Base-by-base conservation (phyloP, 1,140 invertebrate genomes). In the Bombus waltoni region DNA sequence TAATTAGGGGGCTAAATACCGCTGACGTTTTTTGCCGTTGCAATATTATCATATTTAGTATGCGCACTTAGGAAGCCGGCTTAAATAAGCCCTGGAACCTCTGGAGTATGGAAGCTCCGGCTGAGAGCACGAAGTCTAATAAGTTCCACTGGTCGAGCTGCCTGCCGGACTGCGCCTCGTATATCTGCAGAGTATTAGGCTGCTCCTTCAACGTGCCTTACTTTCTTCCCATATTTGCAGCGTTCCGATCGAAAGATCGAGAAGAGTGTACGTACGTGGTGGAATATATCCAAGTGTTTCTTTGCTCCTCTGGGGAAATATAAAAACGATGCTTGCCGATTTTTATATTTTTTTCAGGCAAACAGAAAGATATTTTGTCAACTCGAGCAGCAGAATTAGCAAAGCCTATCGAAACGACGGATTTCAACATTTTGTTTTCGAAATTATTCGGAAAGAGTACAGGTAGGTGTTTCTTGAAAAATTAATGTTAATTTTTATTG, bases 21-120 rank as follows among this genome's bases (percentile, higher is more conserved):
- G 90, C 93, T 94, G 93, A 94, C 94, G 92, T 94, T 95, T 95
- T 95, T 94, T 94, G 91, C 92, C 94, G 91, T 94, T 94, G 94
- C 94, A 95, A 95, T 95, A 95, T 95, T 95, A 95, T 95, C 94
- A 94, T 95, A 95, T 95, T 95, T 95, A 95, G 94, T 95, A 95
- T 95, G 94, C 95, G 92, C 92, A 94, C 94, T 95, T 95, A 95
- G 93, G 91, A 94, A 94, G 94, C 91, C 92, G 88, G 93, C 94
- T 95, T 95, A 95, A 95, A 95, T 95, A 95, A 95, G 92, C 94
- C 92, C 90, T 87, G 89, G 90, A 91, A 92, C 90, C 93, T 88
- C 88, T 81, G 87, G 88, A 92, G 92, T 90, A 89, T 90, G 91
- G 88, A 92, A 93, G 91, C 91, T 88, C 88, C 86, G 71, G 78